Conservation (phyloP, 1,140 invertebrate genomes). For the Drosophila murphyi region DNA sequence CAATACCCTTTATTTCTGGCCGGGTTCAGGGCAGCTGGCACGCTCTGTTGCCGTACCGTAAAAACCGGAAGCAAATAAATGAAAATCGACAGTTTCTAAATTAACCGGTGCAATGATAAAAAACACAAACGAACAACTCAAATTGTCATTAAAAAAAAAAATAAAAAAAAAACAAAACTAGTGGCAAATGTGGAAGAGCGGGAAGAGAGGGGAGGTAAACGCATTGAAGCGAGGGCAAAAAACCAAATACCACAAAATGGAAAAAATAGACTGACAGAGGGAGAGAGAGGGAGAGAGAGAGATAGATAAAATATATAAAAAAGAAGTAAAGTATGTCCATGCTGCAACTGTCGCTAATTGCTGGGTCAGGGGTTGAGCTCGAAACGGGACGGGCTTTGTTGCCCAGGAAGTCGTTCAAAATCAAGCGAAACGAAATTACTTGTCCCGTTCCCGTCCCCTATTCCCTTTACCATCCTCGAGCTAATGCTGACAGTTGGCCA, state of each 20-base stretch:
- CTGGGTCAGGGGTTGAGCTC: slow-evolving; percentile 51
- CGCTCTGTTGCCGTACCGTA: slow-evolving; percentile 39
- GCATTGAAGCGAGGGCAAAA: slow-evolving; percentile 54
- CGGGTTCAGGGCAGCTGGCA: slow-evolving; percentile 53
- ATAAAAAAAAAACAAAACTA: slow-evolving; percentile 1
- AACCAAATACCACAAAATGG: slow-evolving; percentile 55
- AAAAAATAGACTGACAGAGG: neutral
- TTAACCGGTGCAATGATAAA: slow-evolving; percentile 74
- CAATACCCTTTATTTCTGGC: too few relatives aligned
- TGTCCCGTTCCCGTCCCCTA: slow-evolving; percentile 33
- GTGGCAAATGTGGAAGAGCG: neutral
- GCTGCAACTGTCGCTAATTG: slow-evolving; percentile 81
- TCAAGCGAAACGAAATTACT: slow-evolving; percentile 80
- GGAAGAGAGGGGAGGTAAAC: slow-evolving; percentile 4
- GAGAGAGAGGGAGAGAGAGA: neutral
- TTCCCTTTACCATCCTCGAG: neutral
- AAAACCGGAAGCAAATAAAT: slow-evolving; percentile 70
- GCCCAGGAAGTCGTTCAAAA: slow-evolving; percentile 78
- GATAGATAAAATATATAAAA: too few relatives aligned
- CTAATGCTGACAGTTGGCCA: slow-evolving; percentile 54
- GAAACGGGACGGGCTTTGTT: slow-evolving; percentile 32
- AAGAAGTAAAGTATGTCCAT: slow-evolving; percentile 49
- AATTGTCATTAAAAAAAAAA: slow-evolving; percentile 67
- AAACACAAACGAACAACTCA: slow-evolving; percentile 50
- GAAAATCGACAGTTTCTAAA: slow-evolving; percentile 78